Evolutionary conservation across 2,888 invertebrate genomes (phyloP).

Genomic region (Phalera bucephala): DNA sequence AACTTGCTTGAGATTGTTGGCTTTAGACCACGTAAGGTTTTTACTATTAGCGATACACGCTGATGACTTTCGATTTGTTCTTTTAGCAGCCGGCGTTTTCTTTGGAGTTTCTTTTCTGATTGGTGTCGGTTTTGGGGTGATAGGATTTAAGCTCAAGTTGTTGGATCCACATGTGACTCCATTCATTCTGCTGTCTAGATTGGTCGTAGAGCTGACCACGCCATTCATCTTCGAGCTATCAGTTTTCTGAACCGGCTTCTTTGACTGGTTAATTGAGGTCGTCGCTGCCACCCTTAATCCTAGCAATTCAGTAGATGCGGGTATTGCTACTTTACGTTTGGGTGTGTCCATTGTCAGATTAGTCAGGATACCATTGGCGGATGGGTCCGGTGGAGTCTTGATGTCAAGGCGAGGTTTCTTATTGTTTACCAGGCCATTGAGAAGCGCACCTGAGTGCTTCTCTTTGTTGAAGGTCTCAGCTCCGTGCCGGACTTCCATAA

Average conservation of each 20-base stretch:
- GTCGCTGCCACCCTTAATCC: slow-evolving; percentile 56
- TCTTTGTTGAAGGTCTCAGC: slow-evolving; percentile 54
- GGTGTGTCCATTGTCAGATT: slow-evolving; percentile 39
- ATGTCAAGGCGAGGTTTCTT: slow-evolving; percentile 52
- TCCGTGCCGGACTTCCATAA: slow-evolving; percentile 58
- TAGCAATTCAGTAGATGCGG: slow-evolving; percentile 46
- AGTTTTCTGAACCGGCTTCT: slow-evolving; percentile 42
- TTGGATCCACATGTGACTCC: slow-evolving; percentile 76
- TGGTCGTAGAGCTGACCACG: slow-evolving; percentile 72
- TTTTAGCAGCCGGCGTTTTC: slow-evolving; percentile 53
- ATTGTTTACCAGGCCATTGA: slow-evolving; percentile 57
- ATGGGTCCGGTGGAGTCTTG: slow-evolving; percentile 56
- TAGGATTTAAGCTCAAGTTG: slow-evolving; percentile 62
- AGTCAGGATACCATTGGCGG: slow-evolving; percentile 56
- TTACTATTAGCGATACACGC: slow-evolving; percentile 76
- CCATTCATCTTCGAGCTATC: slow-evolving; percentile 59
- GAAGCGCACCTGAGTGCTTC: slow-evolving; percentile 41
- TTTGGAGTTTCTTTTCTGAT: slow-evolving; percentile 59
- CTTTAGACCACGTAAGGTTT: slow-evolving; percentile 76
- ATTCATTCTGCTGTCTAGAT: slow-evolving; percentile 73
- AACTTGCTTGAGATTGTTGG: slow-evolving; percentile 72
- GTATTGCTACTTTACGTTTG: slow-evolving; percentile 59
- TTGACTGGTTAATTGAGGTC: slow-evolving; percentile 47
- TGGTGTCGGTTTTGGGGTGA: slow-evolving; percentile 47
- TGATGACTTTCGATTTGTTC: slow-evolving; percentile 72